Base-by-base conservation (phyloP, 2,797 vertebrate species). In the Yasuhikotakia modesta region DNA sequence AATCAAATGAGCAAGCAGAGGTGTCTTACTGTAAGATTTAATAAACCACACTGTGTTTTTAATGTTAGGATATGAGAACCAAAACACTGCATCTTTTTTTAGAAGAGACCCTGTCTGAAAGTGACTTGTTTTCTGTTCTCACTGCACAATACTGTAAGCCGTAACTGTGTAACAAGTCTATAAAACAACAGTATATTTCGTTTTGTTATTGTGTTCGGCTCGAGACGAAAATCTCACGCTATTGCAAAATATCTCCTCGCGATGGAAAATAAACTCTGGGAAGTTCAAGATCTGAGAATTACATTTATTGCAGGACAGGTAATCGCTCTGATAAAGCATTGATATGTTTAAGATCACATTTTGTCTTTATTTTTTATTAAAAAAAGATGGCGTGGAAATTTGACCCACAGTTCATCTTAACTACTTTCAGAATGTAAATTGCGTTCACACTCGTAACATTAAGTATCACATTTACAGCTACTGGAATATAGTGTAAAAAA, bases 351-450 rank as follows among this genome's bases (percentile, higher is more conserved):
- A 68, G 57, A 73, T 53, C 64, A 70, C 77, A 70, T 75, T 76
- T 73, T 60, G 69, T 73, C 61, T 79, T 80, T 67, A 76, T 35
- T 66, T 79, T 82, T 68, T 80, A 76, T 69, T 76, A 63, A 19
- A 73, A 76, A 70, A 76, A 65, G 39, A 78, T 58, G 50, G 43
- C 72, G 72, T 43, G 6, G 65, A 55, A 70, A 65, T 70, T 66
- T 58, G 65, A 77, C 70, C 64, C 19, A 78, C 45, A 68, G 60
- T 45, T 64, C 69, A 50, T 35, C 69, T 64, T 57, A 67, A 80
- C 64, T 83, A 76, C 75, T 83, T 73, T 69, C 70, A 4, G n/a
- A n/a, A 35, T 8, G 13, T 79, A 79, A 82, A 82, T 85, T 76
- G 75, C 30, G 7, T 76, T 46, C 19, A 71, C 67, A 35, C 74